Conservation (phyloP, 2,888 invertebrate species). For the Busseola fusca region DNA sequence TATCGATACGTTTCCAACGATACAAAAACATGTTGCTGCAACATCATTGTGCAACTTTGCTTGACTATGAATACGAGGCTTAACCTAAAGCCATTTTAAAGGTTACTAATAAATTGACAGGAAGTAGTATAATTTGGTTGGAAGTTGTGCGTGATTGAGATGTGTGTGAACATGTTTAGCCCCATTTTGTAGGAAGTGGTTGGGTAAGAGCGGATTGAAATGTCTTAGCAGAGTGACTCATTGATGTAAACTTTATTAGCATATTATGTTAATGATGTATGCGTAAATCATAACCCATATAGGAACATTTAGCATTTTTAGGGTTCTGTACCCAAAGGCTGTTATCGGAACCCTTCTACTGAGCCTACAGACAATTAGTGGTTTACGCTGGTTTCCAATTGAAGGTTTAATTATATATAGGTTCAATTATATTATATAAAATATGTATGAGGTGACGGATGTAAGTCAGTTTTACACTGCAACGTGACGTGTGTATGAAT, state of each 20-base stretch:
- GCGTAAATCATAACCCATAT: neutral
- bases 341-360: too few species aligned
- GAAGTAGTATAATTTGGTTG: slow-evolving; percentile 44
- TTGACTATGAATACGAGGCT: neutral
- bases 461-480: too few species aligned
- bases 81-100: slow-evolving; percentile 37
- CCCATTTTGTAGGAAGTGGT: slow-evolving; percentile 50
- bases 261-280: neutral
- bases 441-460: too few species aligned
- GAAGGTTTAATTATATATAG: too few species aligned
- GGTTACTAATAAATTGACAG: slow-evolving; percentile 49
- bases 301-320: too few species aligned
- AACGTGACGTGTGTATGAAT: too few species aligned
- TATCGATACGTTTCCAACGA: neutral
- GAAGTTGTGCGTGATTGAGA: slow-evolving; percentile 29
- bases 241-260: slow-evolving; percentile 4
- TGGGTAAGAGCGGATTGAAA: slow-evolving; percentile 43
- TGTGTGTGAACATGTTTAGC: slow-evolving; percentile 49
- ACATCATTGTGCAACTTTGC: neutral
- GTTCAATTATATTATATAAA: too few species aligned
- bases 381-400: too few species aligned
- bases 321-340: too few species aligned
- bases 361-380: too few species aligned
- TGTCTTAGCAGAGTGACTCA: slow-evolving; percentile 34
- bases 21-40: neutral